Percentiles rank a stretch among this genome's conserved stretches.
phyloP scores from a whole-genome alignment of 2,113 vertebrate genomes.

The Microcebus griseorufus region DNA sequence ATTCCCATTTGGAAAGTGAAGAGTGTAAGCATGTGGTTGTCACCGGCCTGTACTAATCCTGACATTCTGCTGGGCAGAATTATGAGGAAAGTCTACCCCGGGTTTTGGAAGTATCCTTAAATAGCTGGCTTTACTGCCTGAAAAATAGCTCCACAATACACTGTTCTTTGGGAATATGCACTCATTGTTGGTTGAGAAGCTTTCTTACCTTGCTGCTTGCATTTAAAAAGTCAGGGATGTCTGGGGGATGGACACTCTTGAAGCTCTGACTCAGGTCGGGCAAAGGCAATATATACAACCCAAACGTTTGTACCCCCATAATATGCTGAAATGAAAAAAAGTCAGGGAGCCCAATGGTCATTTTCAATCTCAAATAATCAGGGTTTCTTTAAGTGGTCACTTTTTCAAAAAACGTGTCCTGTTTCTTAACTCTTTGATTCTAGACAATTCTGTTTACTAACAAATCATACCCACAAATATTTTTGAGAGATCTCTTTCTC shows the following conservation, averaged over 20 bases:
- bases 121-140: background rate
- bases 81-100: background rate
- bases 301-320: too few species aligned
- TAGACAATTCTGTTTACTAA: background rate
- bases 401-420: background rate
- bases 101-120: background rate
- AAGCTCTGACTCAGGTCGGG: too few species aligned
- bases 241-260: too few species aligned
- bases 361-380: background rate
- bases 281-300: too few species aligned
- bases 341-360: background rate
- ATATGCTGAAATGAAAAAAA: background rate
- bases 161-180: background rate
- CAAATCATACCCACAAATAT: background rate
- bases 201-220: background rate
- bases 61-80: background rate
- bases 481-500: background rate
- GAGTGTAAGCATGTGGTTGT: rapidly evolving
- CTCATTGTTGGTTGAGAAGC: background rate
- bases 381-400: background rate
- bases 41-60: background rate
- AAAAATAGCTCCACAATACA: background rate
- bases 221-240: background rate
- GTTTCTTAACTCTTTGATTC: background rate
- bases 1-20: background rate